Evolutionary conservation across 2,113 vertebrate species (phyloP).

Genomic region (pig (Sus scrofa)): T2T-Sscrofa CM000813.6:148427501-148428000

Average conservation of each 20-base stretch:
- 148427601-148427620: neutral
- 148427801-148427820: too few species aligned
- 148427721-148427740: too few species aligned
- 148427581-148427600: neutral
- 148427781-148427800: too few species aligned
- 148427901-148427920: neutral
- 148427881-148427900: neutral
- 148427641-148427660: neutral
- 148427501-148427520: neutral
- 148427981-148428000: neutral
- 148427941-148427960: neutral
- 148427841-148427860: neutral
- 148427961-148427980: constrained; percentile 7
- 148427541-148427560: neutral
- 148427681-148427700: neutral
- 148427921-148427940: neutral
- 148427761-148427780: too few species aligned
- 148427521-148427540: neutral
- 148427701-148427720: neutral
- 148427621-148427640: neutral
- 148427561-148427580: neutral
- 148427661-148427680: neutral
- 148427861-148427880: neutral
- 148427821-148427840: too few species aligned
- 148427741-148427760: too few species aligned